These are phyloP conservation scores for Coilia nasus DNA, from an alignment of 2,797 vertebrate species.

Conservation along the genomic window DNA sequence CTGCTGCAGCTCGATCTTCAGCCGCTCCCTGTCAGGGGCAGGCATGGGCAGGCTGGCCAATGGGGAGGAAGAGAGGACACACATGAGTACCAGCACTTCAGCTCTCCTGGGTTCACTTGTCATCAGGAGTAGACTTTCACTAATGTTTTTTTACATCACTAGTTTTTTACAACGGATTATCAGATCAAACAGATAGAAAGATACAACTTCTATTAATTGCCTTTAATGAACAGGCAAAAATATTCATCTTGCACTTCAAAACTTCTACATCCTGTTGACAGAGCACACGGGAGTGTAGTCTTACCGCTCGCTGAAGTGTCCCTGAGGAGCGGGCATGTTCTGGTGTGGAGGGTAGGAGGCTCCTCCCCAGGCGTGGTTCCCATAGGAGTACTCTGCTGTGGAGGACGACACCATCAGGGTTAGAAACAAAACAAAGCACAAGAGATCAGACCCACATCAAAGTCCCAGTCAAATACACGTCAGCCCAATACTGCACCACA, in stretches of 20 bases:
- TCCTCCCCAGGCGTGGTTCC: constrained; percentile 87
- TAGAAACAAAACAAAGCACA: background rate
- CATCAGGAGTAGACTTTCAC: background rate
- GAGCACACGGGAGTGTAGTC: background rate
- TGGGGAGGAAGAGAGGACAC: background rate
- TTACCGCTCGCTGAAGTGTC: constrained; percentile 93
- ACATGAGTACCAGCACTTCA: background rate
- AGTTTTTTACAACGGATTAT: background rate
- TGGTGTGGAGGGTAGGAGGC: constrained; percentile 89
- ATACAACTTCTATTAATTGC: background rate
- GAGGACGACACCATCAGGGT: constrained; percentile 27
- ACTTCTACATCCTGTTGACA: background rate
- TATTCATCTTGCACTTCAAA: background rate
- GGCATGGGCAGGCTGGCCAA: constrained; percentile 72
- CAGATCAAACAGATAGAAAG: background rate
- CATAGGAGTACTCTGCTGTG: constrained; percentile 86
- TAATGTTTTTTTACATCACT: too few relatives aligned
- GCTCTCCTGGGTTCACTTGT: background rate
- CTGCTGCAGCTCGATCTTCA: constrained; percentile 95
- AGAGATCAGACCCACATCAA: background rate
- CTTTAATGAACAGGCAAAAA: background rate
- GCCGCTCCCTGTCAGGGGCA: constrained; percentile 86
- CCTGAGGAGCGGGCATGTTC: constrained; percentile 91
- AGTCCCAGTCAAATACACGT: background rate
- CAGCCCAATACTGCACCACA: too few relatives aligned